Base-by-base conservation (phyloP, 2,113 vertebrate genomes). In the Salvator merianae region DNA sequence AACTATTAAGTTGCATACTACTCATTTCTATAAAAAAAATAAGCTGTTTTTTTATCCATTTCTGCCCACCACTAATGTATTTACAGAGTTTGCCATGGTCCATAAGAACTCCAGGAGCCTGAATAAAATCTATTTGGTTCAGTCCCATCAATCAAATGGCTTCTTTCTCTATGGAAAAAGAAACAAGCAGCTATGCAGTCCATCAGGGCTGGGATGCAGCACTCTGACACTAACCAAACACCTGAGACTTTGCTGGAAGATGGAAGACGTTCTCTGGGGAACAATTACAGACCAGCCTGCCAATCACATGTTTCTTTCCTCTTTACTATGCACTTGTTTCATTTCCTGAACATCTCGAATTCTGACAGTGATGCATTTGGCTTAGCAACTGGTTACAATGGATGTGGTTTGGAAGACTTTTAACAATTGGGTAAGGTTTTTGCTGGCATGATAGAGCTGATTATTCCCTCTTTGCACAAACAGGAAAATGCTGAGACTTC, bases 101-200 rank as follows among this genome's bases (percentile, higher is more conserved):
- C 38, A 3, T n/a, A 16, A 55, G 9, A 0, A 63, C 9, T 10
- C 65, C 71, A 55, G 0, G 80, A 3, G 74, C 30, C 6, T 6
- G 59, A 16, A 18, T 75, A 79, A 0, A 1, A 0, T 3, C 53
- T 75, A 53, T 53, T 8, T 18, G 4, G 43, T 6, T 50, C 79
- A 16, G 74, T 88, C 36, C 78, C 32, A 0, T 40, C 6, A 8
- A 40, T 47, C 34, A 4, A 66, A 71, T 40, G 6, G 38, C 4
- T 76, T 43, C 26, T 55, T 85, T 86, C 84, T 34, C n/a, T n/a
- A 22, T n/a, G 13, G 86, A 24, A 28, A 87, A 28, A 63, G 68
- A 3, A 9, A 78, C 2, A 5, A 10, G 28, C 34, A 69, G 22
- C 47, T 1, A 1, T 10, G 5, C 38, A 26, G 8, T 34, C 65